Evolutionary conservation across 1,140 invertebrate species (phyloP).

Genomic region (Diachasma alloeum): DNA sequence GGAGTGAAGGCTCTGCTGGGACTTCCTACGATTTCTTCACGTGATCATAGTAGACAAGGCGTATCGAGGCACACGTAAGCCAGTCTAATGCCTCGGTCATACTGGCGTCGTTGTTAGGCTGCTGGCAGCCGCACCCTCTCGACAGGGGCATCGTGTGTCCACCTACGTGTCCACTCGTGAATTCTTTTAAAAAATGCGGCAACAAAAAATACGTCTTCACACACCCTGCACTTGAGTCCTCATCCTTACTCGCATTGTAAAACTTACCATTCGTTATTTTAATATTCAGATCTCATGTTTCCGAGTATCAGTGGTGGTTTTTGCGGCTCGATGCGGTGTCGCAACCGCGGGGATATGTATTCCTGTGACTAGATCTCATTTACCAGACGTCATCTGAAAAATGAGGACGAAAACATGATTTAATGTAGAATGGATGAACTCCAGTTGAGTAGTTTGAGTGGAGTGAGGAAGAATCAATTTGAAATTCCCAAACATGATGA

Average conservation of each 20-base stretch:
- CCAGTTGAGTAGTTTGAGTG: too few relatives aligned
- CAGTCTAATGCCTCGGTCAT: constrained; percentile 45
- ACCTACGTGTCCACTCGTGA: neutral
- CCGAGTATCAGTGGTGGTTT: constrained; percentile 17
- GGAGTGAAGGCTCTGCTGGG: too few relatives aligned
- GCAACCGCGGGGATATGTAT: neutral
- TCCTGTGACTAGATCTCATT: neutral
- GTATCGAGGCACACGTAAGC: constrained; percentile 33
- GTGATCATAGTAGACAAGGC: constrained; percentile 32
- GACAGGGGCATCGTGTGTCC: constrained; percentile 21
- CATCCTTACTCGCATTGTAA: constrained; percentile 9
- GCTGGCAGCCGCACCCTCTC: too few relatives aligned
- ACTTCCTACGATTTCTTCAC: constrained; percentile 30
- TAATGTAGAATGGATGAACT: too few relatives aligned
- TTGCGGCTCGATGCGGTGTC: constrained; percentile 16
- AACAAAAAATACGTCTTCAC: neutral
- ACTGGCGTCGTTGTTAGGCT: constrained; percentile 34
- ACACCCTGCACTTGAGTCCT: constrained; percentile 1
- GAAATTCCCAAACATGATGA: too few relatives aligned
- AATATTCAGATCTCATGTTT: constrained; percentile 32
- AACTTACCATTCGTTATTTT: constrained; percentile 21
- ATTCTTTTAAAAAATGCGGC: neutral
- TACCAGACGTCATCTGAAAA: neutral
- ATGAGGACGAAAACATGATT: neutral
- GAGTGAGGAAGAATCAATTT: too few relatives aligned